Evolutionary conservation across 2,113 vertebrate species (phyloP).

Genomic region (Genyomyrus donnyi): DNA sequence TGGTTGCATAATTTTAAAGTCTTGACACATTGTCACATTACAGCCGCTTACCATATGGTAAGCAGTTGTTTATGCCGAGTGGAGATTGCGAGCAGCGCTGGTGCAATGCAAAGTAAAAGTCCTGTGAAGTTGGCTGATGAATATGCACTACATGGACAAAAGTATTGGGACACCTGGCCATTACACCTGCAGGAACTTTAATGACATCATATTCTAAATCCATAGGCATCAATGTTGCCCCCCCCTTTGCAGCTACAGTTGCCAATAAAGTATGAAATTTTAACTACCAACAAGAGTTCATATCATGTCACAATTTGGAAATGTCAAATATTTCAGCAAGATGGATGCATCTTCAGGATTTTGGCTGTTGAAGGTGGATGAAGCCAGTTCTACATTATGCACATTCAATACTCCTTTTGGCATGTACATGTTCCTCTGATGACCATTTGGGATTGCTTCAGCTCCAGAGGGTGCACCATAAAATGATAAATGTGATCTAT

Average conservation of each 20-base stretch:
- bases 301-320: constrained; percentile 22
- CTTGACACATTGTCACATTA: background rate
- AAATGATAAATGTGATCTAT: constrained; percentile 29
- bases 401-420: constrained; percentile 18
- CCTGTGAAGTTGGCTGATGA: no score
- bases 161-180: no score
- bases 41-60: no score
- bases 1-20: background rate
- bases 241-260: background rate
- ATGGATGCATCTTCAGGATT: constrained; percentile 24
- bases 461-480: constrained; percentile 26
- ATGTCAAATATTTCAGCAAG: constrained; percentile 28
- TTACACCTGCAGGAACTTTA: no score
- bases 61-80: background rate
- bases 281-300: constrained; percentile 20
- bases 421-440: constrained; percentile 15
- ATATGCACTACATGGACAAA: no score
- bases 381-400: constrained; percentile 16
- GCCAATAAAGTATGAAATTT: background rate
- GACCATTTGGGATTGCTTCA: constrained; percentile 23
- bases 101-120: no score
- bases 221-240: no score
- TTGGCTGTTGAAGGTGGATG: constrained; percentile 22
- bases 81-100: background rate
- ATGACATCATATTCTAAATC: no score